Percentiles rank a stretch among this genome's conserved stretches.
phyloP scores from a whole-genome alignment of 2,113 vertebrate species.

The Mirza zaza region DNA sequence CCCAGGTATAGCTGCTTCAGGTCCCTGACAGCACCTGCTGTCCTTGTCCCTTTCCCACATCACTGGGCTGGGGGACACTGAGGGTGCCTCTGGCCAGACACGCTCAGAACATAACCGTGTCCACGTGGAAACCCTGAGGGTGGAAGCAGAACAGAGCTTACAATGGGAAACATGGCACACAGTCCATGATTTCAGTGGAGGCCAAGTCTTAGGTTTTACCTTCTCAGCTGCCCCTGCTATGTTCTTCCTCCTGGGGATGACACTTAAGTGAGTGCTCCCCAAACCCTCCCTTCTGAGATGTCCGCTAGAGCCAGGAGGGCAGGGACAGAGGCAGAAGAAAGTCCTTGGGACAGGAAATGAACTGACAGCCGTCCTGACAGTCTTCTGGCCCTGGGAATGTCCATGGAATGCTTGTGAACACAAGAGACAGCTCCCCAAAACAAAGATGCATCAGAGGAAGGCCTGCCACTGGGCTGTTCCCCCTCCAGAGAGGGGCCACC shows the following conservation, averaged over 20 bases:
- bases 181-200: neutral
- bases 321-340: neutral
- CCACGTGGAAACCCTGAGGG: neutral
- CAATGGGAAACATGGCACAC: too few species aligned
- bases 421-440: too few species aligned
- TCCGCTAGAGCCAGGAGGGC: neutral
- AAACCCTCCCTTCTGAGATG: neutral
- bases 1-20: too few species aligned
- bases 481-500: neutral
- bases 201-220: neutral
- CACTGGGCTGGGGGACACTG: neutral
- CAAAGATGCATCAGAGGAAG: rapidly evolving
- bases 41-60: neutral
- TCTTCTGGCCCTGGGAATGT: neutral
- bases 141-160: neutral
- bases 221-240: rapidly evolving
- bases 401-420: neutral
- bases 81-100: neutral
- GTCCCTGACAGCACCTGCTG: too few species aligned
- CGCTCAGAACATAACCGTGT: neutral
- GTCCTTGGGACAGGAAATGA: neutral
- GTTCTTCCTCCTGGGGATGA: neutral
- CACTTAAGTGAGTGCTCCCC: neutral
- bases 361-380: rapidly evolving
- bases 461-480: neutral